Conservation (phyloP, 2,888 invertebrate species). For the Pristionchus exspectatus region DNA sequence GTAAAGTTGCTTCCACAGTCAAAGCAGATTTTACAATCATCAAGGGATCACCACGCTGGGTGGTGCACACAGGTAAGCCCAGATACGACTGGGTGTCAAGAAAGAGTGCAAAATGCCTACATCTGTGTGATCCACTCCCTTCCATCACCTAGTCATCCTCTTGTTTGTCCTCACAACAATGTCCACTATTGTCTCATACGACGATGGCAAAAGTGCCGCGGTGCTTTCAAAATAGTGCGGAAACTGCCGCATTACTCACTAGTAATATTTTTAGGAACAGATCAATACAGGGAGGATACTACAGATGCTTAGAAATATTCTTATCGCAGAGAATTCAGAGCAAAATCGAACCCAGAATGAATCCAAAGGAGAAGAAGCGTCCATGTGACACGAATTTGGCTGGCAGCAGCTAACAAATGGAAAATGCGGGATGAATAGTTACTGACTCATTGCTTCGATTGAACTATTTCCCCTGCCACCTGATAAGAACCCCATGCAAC, state of each 20-base stretch:
- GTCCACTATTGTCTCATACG: slow-evolving; percentile 22
- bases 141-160: neutral
- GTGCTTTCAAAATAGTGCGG: neutral
- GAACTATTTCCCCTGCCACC: neutral
- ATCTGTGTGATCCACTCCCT: neutral
- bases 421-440: neutral
- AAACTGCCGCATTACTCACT: neutral
- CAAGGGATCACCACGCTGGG: no score
- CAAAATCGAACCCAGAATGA: neutral
- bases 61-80: no score
- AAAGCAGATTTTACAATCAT: no score
- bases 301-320: no score
- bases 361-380: neutral
- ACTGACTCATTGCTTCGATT: neutral
- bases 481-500: neutral
- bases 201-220: neutral
- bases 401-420: neutral
- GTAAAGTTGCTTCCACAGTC: no score
- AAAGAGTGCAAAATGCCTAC: slow-evolving; percentile 12
- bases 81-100: no score
- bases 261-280: neutral
- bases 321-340: no score
- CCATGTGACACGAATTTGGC: neutral
- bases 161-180: neutral
- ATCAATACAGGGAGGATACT: neutral